Evolutionary conservation across 1,140 invertebrate species (phyloP).

Genomic region (Lordiphosa mommai): DNA sequence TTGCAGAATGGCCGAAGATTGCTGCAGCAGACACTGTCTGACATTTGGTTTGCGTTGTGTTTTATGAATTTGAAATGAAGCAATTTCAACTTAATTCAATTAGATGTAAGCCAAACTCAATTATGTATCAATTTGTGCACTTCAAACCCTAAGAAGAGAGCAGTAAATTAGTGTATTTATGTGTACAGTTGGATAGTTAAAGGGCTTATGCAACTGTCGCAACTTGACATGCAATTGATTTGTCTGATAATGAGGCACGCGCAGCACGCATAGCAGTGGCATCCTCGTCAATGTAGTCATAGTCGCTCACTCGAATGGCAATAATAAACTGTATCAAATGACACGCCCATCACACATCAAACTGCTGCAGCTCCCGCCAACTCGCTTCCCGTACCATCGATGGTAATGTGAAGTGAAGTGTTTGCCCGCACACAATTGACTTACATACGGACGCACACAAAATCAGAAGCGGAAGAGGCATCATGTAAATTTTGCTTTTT

Average conservation of each 20-base stretch:
- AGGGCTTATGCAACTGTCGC: neutral
- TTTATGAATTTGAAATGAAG: neutral
- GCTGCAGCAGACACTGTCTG: slow-evolving; percentile 19
- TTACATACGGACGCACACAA: slow-evolving; percentile 17
- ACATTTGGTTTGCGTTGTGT: neutral
- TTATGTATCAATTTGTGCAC: too few relatives aligned
- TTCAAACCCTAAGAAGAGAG: neutral
- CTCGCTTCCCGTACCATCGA: slow-evolving; percentile 3
- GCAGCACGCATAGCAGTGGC: slow-evolving; percentile 6
- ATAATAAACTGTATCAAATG: slow-evolving; percentile 63
- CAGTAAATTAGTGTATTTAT: neutral
- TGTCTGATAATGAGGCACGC: slow-evolving; percentile 15
- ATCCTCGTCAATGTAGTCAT: slow-evolving; percentile 11
- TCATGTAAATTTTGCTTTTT: too few relatives aligned
- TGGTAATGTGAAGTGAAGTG: slow-evolving; percentile 62
- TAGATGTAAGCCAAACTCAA: too few relatives aligned
- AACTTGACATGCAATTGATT: slow-evolving; percentile 22
- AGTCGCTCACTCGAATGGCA: slow-evolving; percentile 53
- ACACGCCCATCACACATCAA: slow-evolving; percentile 35
- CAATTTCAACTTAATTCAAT: too few relatives aligned
- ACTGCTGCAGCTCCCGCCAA: neutral
- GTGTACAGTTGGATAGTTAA: neutral
- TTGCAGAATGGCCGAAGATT: slow-evolving; percentile 17
- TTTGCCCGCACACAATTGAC: slow-evolving; percentile 56
- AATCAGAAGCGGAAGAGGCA: slow-evolving; percentile 19